Base-by-base conservation (phyloP, 2,888 invertebrate species). In the Eristalis intricaria region DNA sequence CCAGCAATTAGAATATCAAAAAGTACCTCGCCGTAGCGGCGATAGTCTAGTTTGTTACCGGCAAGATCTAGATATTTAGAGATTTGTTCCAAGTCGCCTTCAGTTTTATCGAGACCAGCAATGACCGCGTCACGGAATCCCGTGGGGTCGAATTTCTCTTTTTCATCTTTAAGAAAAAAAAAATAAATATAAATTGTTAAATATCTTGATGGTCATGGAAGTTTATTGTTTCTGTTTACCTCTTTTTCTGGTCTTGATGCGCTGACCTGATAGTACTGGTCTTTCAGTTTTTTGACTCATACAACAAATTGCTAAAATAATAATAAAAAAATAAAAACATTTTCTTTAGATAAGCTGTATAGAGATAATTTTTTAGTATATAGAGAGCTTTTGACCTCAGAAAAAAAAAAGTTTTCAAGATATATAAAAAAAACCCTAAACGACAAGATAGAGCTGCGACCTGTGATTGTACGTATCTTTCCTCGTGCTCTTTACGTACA, bases 211-310 rank as follows among this genome's bases (percentile, higher is more conserved):
- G 5, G 13, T n/a, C n/a, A 10, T 4, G 29, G 38, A 23, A 32
- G 60, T 66, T 77, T n/a, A 19, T 10, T 69, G 22, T 7, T 29
- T 8, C 35, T 86, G 90, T 94, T 94, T 94, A 98, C 98, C 98
- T 98, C 99, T 98, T 97, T 99, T 99, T 97, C 99, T 97, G 97
- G 99, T 98, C 98, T 99, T 99, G 96, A 99, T 98, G 96, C 99
- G 98, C 96, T 98, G 98, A 97, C 99, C 99, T 96, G 98, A 98
- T 96, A 99, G 96, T 96, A 98, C 97, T 96, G 99, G 99, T 97
- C 98, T 98, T 98, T 99, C 98, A 96, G 96, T 97, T 97, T 99
- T 99, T 96, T 98, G 98, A 99, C 98, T 99, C 99, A 99, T 99
- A 98, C 98, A 98, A 98, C 95, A 95, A 95, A 95, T 96, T 95